A percentile compares a stretch with the other conserved stretches of the same genome.
Evolutionary conservation across 2,888 invertebrate genomes (phyloP).

Genomic region (Tinea pellionella): DNA sequence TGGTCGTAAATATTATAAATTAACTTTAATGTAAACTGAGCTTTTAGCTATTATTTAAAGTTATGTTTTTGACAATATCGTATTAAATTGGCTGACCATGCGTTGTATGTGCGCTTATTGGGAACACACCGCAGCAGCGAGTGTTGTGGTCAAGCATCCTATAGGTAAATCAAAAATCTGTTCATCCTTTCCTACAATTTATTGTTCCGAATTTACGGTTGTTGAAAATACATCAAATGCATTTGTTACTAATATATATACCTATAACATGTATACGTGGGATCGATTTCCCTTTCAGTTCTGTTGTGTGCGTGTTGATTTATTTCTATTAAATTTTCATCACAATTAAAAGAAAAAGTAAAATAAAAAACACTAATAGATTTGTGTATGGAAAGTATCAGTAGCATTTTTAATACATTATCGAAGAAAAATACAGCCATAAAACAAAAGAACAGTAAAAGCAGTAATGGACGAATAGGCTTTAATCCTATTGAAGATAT

Average conservation of each 20-base stretch:
- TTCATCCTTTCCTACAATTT: background rate
- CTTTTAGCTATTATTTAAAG: background rate
- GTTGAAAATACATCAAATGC: too few species aligned
- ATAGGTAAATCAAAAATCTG: background rate
- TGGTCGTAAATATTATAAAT: too few species aligned
- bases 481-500: conserved; percentile 51
- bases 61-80: background rate
- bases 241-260: too few species aligned
- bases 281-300: too few species aligned
- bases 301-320: too few species aligned
- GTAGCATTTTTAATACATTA: conserved; percentile 48
- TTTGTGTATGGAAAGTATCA: background rate
- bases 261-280: too few species aligned
- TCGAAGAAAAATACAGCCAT: conserved; percentile 42
- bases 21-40: background rate
- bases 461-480: conserved; percentile 41
- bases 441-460: conserved; percentile 59
- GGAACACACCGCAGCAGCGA: background rate
- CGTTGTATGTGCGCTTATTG: background rate
- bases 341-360: too few species aligned
- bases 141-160: background rate
- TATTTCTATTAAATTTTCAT: too few species aligned
- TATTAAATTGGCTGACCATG: background rate
- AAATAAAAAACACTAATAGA: background rate
- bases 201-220: background rate